Evolutionary conservation across 2,113 vertebrate genomes (phyloP).

Genomic region (Heliornis fulica): DNA sequence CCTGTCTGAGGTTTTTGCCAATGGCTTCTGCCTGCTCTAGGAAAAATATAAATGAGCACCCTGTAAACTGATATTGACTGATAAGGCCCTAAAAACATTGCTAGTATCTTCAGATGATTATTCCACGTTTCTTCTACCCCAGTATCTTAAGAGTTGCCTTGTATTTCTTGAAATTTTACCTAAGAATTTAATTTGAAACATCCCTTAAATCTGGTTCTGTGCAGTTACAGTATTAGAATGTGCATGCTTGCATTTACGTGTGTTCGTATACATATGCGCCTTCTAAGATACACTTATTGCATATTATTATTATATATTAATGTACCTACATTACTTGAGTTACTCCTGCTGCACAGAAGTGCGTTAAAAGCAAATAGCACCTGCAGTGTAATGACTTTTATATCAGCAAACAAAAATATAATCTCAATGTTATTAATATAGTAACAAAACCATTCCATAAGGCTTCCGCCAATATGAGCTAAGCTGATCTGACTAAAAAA

Average conservation of each 20-base stretch:
- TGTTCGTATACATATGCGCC: not conserved
- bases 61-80: not conserved
- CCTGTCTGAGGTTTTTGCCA: not conserved
- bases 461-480: not conserved
- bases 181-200: not conserved
- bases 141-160: not conserved
- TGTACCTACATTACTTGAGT: not conserved
- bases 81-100: not conserved
- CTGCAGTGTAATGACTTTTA: not conserved
- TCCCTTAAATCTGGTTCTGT: not conserved
- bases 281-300: not conserved
- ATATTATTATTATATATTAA: no score
- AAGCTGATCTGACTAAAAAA: not conserved
- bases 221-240: not conserved
- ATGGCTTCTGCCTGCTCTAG: not conserved
- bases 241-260: not conserved
- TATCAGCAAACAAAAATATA: not conserved
- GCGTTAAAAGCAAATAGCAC: not conserved
- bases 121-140: not conserved
- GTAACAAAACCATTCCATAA: not conserved
- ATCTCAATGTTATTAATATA: not conserved
- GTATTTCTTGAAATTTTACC: not conserved
- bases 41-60: not conserved
- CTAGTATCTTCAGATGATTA: not conserved
- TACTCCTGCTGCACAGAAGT: not conserved